These are phyloP conservation scores for Trachelus stipa DNA, from an alignment of 2,888 invertebrate species.

Conservation along the genomic window DNA sequence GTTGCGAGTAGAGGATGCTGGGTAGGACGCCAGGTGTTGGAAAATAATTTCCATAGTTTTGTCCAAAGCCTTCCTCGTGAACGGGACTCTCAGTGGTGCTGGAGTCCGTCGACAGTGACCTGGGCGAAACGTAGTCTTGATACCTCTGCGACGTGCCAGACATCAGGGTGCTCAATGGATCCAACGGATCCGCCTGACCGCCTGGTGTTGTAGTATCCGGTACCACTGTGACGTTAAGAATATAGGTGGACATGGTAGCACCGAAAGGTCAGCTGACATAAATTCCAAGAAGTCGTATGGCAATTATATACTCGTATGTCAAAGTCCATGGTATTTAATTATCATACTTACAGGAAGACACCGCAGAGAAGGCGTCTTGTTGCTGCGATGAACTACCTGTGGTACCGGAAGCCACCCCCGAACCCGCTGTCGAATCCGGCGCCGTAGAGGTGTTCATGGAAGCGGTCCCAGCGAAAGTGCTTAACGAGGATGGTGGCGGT, in stretches of 20 bases:
- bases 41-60: slow-evolving; percentile 75
- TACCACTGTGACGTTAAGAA: slow-evolving; percentile 70
- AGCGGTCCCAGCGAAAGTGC: slow-evolving; percentile 58
- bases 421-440: slow-evolving; percentile 62
- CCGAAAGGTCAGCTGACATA: neutral
- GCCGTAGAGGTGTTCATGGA: slow-evolving; percentile 59
- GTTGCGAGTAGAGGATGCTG: slow-evolving; percentile 84
- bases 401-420: slow-evolving; percentile 49
- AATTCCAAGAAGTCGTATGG: neutral
- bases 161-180: slow-evolving; percentile 59
- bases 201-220: slow-evolving; percentile 78
- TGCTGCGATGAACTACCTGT: slow-evolving; percentile 50
- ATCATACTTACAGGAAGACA: slow-evolving; percentile 57
- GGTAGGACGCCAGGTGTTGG: slow-evolving; percentile 79
- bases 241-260: neutral
- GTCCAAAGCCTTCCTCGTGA: slow-evolving; percentile 75
- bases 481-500: slow-evolving; percentile 50
- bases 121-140: slow-evolving; percentile 69
- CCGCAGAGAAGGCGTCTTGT: slow-evolving; percentile 61
- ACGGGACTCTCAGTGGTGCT: slow-evolving; percentile 87
- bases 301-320: neutral
- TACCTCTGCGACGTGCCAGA: slow-evolving; percentile 58
- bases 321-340: neutral
- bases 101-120: slow-evolving; percentile 85
- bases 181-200: slow-evolving; percentile 57